A percentile compares a stretch with the other conserved stretches of the same genome.
These are phyloP conservation scores for Corydoras maculifer DNA, from an alignment of 2,113 vertebrate genomes.

Conservation along the genomic window DNA sequence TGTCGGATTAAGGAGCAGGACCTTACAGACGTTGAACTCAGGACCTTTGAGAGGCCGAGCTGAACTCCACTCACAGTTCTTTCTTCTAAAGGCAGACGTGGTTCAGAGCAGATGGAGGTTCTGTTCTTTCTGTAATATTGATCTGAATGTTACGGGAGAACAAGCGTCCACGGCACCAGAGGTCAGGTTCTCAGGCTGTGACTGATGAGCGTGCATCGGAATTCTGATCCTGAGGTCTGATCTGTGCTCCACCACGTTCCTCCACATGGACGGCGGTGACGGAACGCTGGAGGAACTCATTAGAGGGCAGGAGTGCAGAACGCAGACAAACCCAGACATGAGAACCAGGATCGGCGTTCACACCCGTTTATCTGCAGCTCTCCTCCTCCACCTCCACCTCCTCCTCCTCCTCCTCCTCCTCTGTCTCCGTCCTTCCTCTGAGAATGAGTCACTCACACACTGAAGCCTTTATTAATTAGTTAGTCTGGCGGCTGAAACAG, in stretches of 20 bases:
- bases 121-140: too few species aligned
- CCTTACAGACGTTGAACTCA: too few species aligned
- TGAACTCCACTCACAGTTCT: too few species aligned
- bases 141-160: too few species aligned
- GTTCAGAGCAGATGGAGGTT: too few species aligned
- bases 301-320: constrained; percentile 35
- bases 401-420: background rate
- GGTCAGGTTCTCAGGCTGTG: too few species aligned
- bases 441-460: constrained; percentile 28
- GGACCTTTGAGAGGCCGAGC: too few species aligned
- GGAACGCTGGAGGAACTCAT: constrained; percentile 46
- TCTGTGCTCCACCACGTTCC: background rate
- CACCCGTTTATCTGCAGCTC: constrained; percentile 2
- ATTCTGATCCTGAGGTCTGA: too few species aligned
- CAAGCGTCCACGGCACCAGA: too few species aligned
- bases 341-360: constrained; percentile 29
- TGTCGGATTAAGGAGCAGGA: too few species aligned
- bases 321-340: constrained; percentile 41
- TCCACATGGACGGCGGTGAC: constrained; percentile 14
- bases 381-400: background rate
- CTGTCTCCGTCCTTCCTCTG: background rate
- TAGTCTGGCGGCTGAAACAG: constrained; percentile 24
- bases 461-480: constrained; percentile 28
- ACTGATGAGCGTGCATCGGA: too few species aligned
- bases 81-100: too few species aligned